Base-by-base conservation (phyloP, 1,140 invertebrate genomes). In the Philaenus spumarius region DNA sequence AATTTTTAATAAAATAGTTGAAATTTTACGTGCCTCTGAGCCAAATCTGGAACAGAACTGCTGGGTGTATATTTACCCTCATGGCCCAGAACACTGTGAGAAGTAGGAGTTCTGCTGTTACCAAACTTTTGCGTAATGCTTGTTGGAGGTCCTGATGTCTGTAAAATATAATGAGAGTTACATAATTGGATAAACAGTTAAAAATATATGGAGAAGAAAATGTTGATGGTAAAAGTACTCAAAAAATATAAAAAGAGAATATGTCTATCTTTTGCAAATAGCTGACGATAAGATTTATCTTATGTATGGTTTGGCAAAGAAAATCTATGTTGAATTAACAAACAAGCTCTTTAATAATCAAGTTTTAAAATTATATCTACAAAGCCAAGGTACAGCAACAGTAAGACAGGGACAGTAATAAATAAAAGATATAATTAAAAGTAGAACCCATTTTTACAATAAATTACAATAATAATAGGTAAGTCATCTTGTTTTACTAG, bases 51-150 rank as follows among this genome's bases (percentile, higher is more conserved):
- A 58, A 87, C 83, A 58, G 85, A 87, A 72, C 82, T 84, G 72
- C 83, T 88, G 1, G 85, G 85, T 15, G 86, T 88, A 68, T 87
- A 89, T 73, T 88, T 89, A 52, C 86, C 86, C 69, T 87, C 85
- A 71, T 88, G 85, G 48, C 83, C 85, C 60, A 84, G 82, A 65
- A 87, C 75, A 26, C 80, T 77, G 71, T 84, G 70, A 73, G 81
- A 82, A 72, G 77, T 74, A 6, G 75, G 77, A 2, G 78, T 76
- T 67, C 82, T 80, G 56, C 76, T 78, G 64, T 80, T 87, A n/a
- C 84, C 84, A 76, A 88, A 88, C 71, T 88, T 87, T 69, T 87
- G 85, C 61, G 83, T 82, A 55, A 78, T 79, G 59, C 73, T 78
- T 42, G 66, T 67, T 23, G 74, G 69, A 60, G 77, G 73, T 34